Base-by-base conservation (phyloP, 2,797 vertebrate species). In the Otolemur crassicaudatus region DNA sequence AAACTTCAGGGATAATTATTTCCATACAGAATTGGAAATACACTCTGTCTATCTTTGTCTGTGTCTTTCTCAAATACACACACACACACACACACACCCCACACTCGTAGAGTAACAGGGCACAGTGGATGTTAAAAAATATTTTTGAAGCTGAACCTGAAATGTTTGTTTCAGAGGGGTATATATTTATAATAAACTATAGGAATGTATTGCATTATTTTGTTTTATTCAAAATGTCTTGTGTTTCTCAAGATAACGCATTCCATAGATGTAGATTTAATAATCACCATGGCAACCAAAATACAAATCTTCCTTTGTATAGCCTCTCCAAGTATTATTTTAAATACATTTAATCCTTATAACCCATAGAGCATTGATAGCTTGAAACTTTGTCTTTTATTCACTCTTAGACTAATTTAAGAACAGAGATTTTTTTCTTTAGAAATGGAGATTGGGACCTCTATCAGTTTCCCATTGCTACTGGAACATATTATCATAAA, bases 271-370 rank as follows among this genome's bases (percentile, higher is more conserved):
- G 17, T 40, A 72, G 65, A 63, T 86, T 82, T 95, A 96, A 95
- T 92, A 82, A 92, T 97, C 69, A 86, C 96, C 77, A 97, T 94
- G 69, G 79, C 37, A 97, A 96, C 92, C 63, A 70, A 84, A 90
- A 70, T 75, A 92, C 88, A 96, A 97, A 85, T 90, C 63, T 53
- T 49, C 37, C 58, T 95, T 91, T 94, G 58, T 81, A 34, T 85
- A 63, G 63, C 17, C 31, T 88, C 19, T 60, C 37, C 22, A 84
- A 81, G 49, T 67, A 79, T 70, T 94, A 95, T 82, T 88, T 82
- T 92, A 97, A 97, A 94, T 82, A 80, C 34, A 65, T 67, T 98
- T 97, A 94, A 92, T 98, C 69, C 67, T 92, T 80, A 83, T 25
- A 96, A 81, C n/a, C 58, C 61, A 88, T 12, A 58, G 58, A 96